Evolutionary conservation across 2,888 invertebrate genomes (phyloP), one percentile per base, ranked within the genome.

Genomic region (Drosophila dives): DNA sequence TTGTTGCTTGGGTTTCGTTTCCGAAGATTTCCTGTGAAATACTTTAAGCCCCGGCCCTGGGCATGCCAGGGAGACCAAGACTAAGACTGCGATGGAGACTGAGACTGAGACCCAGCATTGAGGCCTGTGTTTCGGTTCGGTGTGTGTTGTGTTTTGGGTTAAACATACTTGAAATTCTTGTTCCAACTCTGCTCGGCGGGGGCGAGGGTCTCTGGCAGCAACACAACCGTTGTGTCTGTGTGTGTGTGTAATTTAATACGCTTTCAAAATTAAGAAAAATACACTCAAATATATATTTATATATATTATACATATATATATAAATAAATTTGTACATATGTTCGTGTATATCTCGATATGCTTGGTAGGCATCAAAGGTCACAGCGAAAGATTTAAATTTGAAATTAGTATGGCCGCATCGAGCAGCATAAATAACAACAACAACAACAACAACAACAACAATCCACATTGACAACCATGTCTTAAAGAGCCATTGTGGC

Each of bases 161-260:
- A 88, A 88, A 90, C 89, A 87, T 87, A 87, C 90, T 88, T 88
- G 87, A 88, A 90, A 88, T 88, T 90, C 86, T 90, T 89, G 90
- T 87, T 87, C 89, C 89, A 82, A 80, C 77, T 85, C 53, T 53
- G 40, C 12, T 29, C 29, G 42, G 55, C 56, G 38, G 62, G 49
- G 51, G 58, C 56, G 74, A 49, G 76, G 58, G 60, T 58, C 68
- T 23, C 45, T 23, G 65, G 60, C 51, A 42, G 49, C 32, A 20
- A 33, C 64, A 55, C 38, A 50, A 55, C 36, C 54, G 63, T 42
- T 70, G 55, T 71, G 61, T 72, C 80, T 61, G 58, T 60, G 59
- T 49, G 67, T 77, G 73, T 79, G 70, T 76, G 87, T 88, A 90
- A 88, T 88, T 88, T 90, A 90, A 88, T 88, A 88, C 87, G 87